Evolutionary conservation across 2,888 invertebrate genomes (phyloP), one percentile per base, ranked within the genome.

Genomic region (Pelosia muscerda): DNA sequence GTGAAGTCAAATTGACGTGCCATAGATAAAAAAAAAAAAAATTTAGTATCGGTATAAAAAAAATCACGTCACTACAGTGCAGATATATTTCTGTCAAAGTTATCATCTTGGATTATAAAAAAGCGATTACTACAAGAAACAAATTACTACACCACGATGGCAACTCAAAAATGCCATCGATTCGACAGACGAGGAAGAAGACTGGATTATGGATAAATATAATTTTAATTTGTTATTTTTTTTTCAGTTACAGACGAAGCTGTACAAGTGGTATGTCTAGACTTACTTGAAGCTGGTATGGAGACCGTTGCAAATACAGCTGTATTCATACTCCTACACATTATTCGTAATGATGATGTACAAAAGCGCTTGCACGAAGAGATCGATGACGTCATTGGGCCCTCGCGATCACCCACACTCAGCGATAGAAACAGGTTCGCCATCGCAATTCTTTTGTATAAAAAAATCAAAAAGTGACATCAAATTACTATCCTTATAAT

Each of bases 291-390:
- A 90, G 97, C 96, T 9, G 97, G 97, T 1, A 95, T 96, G 63
- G 97, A 97, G 87, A 97, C 97, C 0, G 97, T 96, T 0, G 96
- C 96, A 74, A 96, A 96, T 81, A 96, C 96, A 0, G 89, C 96
- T 13, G 95, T 95, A 1, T 96, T 96, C 81, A 93, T 96, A 66
- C 87, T 97, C 2, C 89, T 96, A 2, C 95, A 96, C 75, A 89
- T 97, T 73, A 91, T 96, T 0, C 86, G 95, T 58, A 91, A 96
- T 81, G 94, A 95, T 0, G 91, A 95, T 1, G 93, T 96, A 53
- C 96, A 96, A 78, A 88, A 85, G 53, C 91, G 92, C 69, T 86
- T 97, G 15, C 96, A 96, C 55, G 78, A 88, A 4, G 97, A 97
- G 87, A 90, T 97, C 59, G 96, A 96, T 75, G 86, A 88, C 22